phyloP scores from a whole-genome alignment of 2,113 vertebrate species.

The Gavia stellata region DNA sequence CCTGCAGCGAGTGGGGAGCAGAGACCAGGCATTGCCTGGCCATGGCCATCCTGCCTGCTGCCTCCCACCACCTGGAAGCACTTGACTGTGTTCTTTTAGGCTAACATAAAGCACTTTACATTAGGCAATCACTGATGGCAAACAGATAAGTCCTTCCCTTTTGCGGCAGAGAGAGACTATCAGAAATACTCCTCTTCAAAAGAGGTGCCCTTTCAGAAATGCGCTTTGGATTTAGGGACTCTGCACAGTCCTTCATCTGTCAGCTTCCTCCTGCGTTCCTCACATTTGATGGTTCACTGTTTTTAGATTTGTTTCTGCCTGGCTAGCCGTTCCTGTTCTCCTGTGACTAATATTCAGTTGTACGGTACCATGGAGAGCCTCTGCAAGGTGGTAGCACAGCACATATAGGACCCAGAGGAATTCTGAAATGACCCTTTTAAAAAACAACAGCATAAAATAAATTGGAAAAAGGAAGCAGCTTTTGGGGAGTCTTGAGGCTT shows the following conservation, averaged over 20 bases:
- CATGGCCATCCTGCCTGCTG: neutral
- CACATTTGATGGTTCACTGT: constrained; percentile 31
- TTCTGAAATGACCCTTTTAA: neutral
- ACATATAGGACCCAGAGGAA: neutral
- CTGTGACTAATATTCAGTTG: constrained; percentile 31
- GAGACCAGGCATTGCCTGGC: neutral
- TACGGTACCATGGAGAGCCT: neutral
- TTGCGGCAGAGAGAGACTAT: neutral
- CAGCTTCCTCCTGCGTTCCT: neutral
- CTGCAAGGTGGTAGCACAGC: neutral
- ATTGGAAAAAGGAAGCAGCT: neutral
- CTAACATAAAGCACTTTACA: neutral
- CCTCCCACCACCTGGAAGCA: neutral
- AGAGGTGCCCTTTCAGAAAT: constrained; percentile 16
- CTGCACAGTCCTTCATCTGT: constrained; percentile 41
- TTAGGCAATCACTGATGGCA: neutral
- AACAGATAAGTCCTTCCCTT: neutral
- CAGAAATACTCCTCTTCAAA: neutral
- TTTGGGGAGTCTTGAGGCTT: neutral
- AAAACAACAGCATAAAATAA: constrained; percentile 30
- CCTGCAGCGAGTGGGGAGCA: neutral
- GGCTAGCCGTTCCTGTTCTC: neutral
- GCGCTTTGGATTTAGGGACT: constrained; percentile 10
- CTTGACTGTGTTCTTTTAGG: neutral
- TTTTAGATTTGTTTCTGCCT: constrained; percentile 52